phyloP scores from a whole-genome alignment of 92 coral and sea anemone genomes.

The Porites divaricata region DNA sequence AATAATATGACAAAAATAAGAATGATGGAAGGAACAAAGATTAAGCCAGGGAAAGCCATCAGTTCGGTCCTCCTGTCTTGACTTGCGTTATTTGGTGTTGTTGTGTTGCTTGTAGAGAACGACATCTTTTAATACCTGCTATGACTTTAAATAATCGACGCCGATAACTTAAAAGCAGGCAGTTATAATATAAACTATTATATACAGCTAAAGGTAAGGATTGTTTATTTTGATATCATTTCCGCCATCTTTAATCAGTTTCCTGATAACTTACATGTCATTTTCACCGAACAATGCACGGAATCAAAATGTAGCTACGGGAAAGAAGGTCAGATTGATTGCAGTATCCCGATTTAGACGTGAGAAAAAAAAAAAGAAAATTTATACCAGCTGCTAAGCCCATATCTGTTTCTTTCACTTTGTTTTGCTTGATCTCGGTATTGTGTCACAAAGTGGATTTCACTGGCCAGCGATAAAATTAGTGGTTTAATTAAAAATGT shows the following conservation, averaged over 20 bases:
- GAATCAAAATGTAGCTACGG: background rate
- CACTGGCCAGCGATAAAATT: no score
- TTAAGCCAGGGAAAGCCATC: slow-evolving; percentile 3
- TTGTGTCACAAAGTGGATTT: no score
- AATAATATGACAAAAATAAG: slow-evolving; percentile 53
- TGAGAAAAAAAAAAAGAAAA: no score
- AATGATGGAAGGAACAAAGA: slow-evolving; percentile 51
- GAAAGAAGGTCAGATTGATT: background rate
- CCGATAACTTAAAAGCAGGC: background rate
- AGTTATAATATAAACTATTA: background rate
- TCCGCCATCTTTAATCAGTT: background rate
- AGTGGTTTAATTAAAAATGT: no score
- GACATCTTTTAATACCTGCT: background rate
- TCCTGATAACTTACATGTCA: background rate
- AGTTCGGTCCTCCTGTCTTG: background rate
- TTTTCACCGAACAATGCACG: background rate
- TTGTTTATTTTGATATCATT: background rate
- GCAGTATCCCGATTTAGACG: no score
- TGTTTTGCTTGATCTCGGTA: no score
- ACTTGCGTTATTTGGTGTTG: background rate
- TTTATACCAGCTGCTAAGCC: no score
- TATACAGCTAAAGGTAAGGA: background rate
- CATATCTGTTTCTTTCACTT: no score
- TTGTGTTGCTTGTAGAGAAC: background rate
- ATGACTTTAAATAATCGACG: background rate